Conservation (phyloP, 1,140 invertebrate species). For the Drosophila punjabiensis region DNA sequence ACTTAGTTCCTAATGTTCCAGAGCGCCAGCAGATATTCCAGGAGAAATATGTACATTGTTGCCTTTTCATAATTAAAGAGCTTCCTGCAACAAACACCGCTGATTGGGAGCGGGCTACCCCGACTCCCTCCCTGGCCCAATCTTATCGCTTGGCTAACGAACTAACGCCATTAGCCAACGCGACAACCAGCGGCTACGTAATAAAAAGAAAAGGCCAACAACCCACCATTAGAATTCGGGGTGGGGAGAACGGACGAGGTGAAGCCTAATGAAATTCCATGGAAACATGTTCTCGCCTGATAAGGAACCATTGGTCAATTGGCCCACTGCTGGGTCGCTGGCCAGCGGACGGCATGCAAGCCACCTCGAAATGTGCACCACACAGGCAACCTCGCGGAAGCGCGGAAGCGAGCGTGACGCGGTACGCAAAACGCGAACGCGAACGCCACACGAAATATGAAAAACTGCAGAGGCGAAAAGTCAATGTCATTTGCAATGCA, state of each 20-base stretch:
- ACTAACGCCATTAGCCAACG: constrained; percentile 78
- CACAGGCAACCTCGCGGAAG: constrained; percentile 73
- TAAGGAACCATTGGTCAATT: constrained; percentile 83
- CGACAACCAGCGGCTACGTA: constrained; percentile 59
- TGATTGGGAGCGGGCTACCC: constrained; percentile 11
- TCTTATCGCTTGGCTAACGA: constrained; percentile 80
- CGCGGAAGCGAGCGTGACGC: constrained; percentile 76
- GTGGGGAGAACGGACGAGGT: constrained; percentile 11
- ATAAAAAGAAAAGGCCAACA: constrained; percentile 71
- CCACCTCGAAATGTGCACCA: constrained; percentile 72
- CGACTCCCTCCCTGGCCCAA: constrained; percentile 26
- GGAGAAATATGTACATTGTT: constrained; percentile 8
- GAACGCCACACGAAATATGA: constrained; percentile 51
- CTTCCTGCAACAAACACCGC: constrained; percentile 43
- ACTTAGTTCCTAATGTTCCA: neutral
- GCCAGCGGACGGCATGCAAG: constrained; percentile 57
- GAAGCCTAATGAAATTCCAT: constrained; percentile 82
- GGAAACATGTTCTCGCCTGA: constrained; percentile 85
- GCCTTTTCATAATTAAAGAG: constrained; percentile 48
- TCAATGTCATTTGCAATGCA: constrained; percentile 73
- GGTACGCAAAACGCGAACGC: constrained; percentile 33
- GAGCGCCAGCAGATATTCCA: neutral
- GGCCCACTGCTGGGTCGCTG: constrained; percentile 18
- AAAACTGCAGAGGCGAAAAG: constrained; percentile 63
- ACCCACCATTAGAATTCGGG: constrained; percentile 57